A percentile compares a stretch with the other conserved stretches of the same genome.
Conservation (phyloP, 2,888 invertebrate species). For the Hirtodrosophila trivittata region DNA sequence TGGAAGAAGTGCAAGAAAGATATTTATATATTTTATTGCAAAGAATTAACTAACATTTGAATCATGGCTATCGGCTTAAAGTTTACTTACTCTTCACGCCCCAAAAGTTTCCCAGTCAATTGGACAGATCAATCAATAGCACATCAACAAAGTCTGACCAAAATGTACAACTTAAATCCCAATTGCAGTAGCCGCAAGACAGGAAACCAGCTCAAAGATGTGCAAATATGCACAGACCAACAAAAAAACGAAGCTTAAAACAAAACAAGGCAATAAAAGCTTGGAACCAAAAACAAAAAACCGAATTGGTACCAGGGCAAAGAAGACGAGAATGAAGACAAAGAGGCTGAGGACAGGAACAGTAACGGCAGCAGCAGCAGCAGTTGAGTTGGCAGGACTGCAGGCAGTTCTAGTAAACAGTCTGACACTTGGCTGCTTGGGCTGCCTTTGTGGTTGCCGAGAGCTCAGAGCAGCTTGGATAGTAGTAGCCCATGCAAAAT, state of each 20-base stretch:
- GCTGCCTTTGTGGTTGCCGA: conserved; percentile 54
- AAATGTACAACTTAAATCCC: conserved; percentile 14
- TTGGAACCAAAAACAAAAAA: conserved; percentile 1
- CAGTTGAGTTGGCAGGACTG: conserved; percentile 23
- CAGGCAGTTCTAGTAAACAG: conserved; percentile 56
- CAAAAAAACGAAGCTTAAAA: neutral
- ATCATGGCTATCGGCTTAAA: too few species aligned
- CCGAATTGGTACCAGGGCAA: neutral
- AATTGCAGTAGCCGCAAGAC: conserved; percentile 27
- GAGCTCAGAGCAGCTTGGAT: conserved; percentile 7
- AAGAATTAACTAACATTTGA: too few species aligned
- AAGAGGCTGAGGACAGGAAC: neutral
- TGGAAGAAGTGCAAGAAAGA: too few species aligned
- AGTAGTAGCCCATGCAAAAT: conserved; percentile 46
- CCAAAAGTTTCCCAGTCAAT: too few species aligned
- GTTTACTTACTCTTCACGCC: too few species aligned
- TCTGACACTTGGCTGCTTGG: conserved; percentile 62
- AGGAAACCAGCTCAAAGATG: neutral
- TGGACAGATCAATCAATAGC: neutral
- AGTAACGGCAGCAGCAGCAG: conserved; percentile 3
- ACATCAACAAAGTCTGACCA: conserved; percentile 20
- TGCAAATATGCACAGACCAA: neutral
- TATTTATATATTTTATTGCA: too few species aligned
- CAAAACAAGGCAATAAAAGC: conserved; percentile 4
- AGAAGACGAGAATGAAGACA: conserved; percentile 1